Evolutionary conservation across 1,140 invertebrate species (phyloP), one percentile per base, ranked within the genome.

Genomic region (Hyles euphorbiae): DNA sequence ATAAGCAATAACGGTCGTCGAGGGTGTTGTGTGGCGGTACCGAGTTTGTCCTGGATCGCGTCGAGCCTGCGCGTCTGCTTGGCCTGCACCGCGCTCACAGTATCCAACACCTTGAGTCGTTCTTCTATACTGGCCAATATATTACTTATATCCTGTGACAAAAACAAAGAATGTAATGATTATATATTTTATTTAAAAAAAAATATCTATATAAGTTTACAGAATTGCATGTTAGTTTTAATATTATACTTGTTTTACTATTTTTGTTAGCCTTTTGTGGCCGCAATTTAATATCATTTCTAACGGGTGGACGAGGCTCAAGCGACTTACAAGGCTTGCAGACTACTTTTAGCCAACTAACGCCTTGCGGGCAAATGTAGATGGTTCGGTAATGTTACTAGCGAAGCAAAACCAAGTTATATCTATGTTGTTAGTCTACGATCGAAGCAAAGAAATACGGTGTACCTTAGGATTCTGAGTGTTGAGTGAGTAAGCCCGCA

Each of bases 121-220:
- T 92, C 91, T 70, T 93, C 92, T 12, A 92, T 91, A 12, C 79
- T 90, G n/a, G 75, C 64, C 60, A 92, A 67, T 45, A 90, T 78
- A 34, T 64, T 78, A n/a, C 71, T 76, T 36, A 90, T 65, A 58
- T 87, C 87, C 90, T 91, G 78, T 5, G 78, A 85, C 22, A 22
- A 22, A 22, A 22, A 22, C 22, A 22, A 22, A 22, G 22, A 22
- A 22, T 22, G 22, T 22, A 22, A 22, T 1, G 22, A 1, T 22
- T 22, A 22, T 22, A 1, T 22, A 22, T 22, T 22, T 22, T 22
- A 22, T 22, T 22, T n/a, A n/a, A n/a, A 22, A 22, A 22, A 22
- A 22, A 22, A 22, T 22, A 22, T 22, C 22, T 22, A 22, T 22
- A 0, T 22, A 22, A 22, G 22, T 22, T 22, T 22, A 22, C 22